Evolutionary conservation across 2,888 invertebrate genomes (phyloP).

Genomic region (Dolichopus griseipennis): DNA sequence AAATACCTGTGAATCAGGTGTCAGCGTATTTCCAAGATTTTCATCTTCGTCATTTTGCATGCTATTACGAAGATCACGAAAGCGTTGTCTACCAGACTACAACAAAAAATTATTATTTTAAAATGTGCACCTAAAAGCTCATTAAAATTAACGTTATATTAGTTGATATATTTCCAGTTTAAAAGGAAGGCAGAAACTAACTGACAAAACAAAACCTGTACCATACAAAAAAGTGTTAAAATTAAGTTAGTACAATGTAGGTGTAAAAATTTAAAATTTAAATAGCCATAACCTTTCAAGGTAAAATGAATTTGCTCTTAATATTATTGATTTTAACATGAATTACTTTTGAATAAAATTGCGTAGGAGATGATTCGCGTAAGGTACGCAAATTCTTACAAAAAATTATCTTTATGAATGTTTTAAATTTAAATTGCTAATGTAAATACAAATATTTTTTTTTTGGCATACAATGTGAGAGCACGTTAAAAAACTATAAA

Average conservation of each 20-base stretch:
- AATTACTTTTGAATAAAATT: background rate
- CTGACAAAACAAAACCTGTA: background rate
- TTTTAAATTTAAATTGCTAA: too few relatives aligned
- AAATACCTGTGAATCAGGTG: slow-evolving; percentile 63
- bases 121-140: background rate
- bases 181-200: background rate
- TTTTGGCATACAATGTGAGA: too few relatives aligned
- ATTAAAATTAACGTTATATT: background rate
- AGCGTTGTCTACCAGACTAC: slow-evolving; percentile 58
- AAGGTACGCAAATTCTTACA: background rate
- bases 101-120: slow-evolving; percentile 17
- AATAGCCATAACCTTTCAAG: background rate
- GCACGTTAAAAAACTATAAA: too few relatives aligned
- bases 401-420: background rate
- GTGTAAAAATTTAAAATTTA: background rate
- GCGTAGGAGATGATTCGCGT: background rate
- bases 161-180: background rate
- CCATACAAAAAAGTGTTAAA: background rate
- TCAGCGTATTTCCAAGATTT: slow-evolving; percentile 55
- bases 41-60: slow-evolving; percentile 84
- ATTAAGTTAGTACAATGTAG: background rate
- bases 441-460: too few relatives aligned
- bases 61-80: slow-evolving; percentile 74
- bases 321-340: background rate
- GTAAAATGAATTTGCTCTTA: background rate